Conservation (phyloP, 2,797 vertebrate genomes). For the Carduelis carduelis region DNA sequence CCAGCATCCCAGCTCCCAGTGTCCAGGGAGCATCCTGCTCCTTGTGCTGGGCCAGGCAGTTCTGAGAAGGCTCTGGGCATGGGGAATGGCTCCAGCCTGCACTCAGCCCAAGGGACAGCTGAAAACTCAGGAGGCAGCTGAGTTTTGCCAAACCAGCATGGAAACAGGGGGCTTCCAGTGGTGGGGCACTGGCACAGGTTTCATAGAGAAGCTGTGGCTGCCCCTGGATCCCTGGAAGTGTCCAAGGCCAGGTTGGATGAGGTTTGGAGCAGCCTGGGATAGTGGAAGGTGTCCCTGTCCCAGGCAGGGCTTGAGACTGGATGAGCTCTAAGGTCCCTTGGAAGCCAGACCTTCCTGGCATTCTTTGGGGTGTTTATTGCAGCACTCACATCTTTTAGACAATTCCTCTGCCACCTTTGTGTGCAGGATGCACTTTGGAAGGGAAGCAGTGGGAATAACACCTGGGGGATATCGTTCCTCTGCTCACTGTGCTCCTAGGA, state of each 20-base stretch:
- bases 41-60: not conserved
- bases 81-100: not conserved
- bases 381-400: not conserved
- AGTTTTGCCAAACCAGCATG: not conserved
- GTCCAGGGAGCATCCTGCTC: not conserved
- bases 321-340: not conserved
- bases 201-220: not conserved
- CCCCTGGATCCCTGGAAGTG: not conserved
- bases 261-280: not conserved
- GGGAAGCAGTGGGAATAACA: not conserved
- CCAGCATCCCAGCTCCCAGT: not conserved
- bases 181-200: not conserved
- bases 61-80: not conserved
- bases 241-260: not conserved
- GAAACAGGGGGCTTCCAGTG: not conserved
- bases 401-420: not conserved
- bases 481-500: fast-evolving
- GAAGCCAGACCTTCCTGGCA: not conserved
- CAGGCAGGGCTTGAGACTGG: fast-evolving
- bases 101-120: fast-evolving
- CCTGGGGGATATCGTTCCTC: not conserved
- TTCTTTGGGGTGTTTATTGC: not conserved
- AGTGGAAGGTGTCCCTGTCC: not conserved
- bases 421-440: not conserved
- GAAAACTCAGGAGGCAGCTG: not conserved